phyloP scores from a whole-genome alignment of 2,113 vertebrate species.

The Myrmecobius fasciatus region DNA sequence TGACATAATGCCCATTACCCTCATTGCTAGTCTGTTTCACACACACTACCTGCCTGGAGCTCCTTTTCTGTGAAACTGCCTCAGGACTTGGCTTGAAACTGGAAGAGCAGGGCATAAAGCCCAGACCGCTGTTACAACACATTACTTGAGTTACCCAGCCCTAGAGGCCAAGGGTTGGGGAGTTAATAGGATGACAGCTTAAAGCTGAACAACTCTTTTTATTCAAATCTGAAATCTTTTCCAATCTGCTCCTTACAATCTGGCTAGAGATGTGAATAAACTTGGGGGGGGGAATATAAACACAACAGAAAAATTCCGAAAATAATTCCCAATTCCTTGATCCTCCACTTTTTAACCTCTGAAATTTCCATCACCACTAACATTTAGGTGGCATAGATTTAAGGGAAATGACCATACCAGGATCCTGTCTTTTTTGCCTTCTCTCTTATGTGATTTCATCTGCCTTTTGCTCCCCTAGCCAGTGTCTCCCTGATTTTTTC shows the following conservation, averaged over 20 bases:
- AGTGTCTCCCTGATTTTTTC: background rate
- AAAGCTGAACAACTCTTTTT: background rate
- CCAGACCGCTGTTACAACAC: background rate
- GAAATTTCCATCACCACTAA: background rate
- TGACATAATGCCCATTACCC: too few relatives aligned
- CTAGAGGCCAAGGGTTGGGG: background rate
- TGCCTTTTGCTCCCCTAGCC: background rate
- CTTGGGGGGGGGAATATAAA: background rate
- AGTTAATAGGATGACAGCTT: background rate
- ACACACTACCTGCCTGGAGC: background rate
- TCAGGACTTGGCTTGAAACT: background rate
- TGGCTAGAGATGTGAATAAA: background rate
- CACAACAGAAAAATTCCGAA: background rate
- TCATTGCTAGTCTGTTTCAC: background rate
- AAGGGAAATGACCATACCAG: constrained; percentile 28
- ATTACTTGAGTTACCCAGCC: background rate
- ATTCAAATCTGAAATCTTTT: background rate
- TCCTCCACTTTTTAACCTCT: background rate
- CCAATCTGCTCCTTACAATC: too few relatives aligned
- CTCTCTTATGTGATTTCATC: background rate
- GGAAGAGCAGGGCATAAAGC: background rate
- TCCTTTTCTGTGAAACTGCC: background rate
- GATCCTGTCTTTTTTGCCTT: background rate
- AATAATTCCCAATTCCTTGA: background rate
- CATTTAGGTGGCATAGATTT: background rate